Percentiles rank a stretch among this genome's conserved stretches.
Conservation (phyloP, 2,888 invertebrate genomes). For the Sipha maydis region DNA sequence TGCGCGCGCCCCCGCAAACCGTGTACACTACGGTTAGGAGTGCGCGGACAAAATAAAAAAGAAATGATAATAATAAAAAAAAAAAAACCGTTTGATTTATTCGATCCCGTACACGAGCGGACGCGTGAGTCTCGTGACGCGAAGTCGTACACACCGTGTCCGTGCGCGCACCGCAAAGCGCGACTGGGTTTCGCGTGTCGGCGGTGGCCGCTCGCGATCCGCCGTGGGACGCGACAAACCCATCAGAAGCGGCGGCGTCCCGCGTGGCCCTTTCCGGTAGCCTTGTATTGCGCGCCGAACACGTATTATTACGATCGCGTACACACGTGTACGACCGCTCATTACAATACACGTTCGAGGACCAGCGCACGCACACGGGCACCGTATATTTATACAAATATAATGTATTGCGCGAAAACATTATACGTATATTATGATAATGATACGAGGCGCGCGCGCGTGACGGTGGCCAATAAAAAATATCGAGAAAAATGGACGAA, state of each 20-base stretch:
- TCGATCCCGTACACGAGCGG: no score
- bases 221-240: slow-evolving; percentile 51
- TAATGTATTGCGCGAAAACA: background rate
- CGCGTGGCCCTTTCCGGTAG: slow-evolving; percentile 61
- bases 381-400: no score
- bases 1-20: no score
- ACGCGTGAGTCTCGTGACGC: background rate
- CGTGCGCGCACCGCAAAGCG: no score
- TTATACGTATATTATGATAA: slow-evolving; percentile 12
- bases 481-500: background rate
- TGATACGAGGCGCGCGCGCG: slow-evolving; percentile 4
- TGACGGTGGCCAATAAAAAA: slow-evolving; percentile 56
- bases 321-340: slow-evolving; percentile 35
- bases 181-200: slow-evolving; percentile 5
- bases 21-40: no score
- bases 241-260: slow-evolving; percentile 53
- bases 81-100: no score
- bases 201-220: background rate
- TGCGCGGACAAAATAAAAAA: no score
- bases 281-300: slow-evolving; percentile 38
- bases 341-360: background rate
- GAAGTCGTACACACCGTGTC: background rate
- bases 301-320: slow-evolving; percentile 29
- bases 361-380: background rate
- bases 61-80: no score